Base-by-base conservation (phyloP, 2,113 vertebrate genomes). In the Procavia capensis region DNA sequence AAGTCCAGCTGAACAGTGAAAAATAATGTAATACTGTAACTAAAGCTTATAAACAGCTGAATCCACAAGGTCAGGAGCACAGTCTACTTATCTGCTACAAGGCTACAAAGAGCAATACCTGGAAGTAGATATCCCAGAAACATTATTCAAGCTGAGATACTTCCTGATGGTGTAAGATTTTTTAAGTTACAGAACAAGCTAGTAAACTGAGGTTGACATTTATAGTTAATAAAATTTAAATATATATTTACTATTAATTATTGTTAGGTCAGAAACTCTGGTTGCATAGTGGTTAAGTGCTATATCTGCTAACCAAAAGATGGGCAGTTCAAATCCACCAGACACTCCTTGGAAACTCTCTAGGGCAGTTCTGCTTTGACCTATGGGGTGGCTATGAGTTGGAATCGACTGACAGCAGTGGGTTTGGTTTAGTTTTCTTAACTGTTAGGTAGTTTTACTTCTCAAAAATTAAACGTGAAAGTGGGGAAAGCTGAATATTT, bases 1-100 rank as follows among this genome's bases (percentile, higher is more conserved):
- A 96, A 9, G n/a, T 89, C 90, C 92, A 95, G 94, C 64, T 88
- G 87, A 88, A 92, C 6, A 96, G 74, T 75, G 86, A 97, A 96
- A 91, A 88, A 63, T 63, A 96, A 97, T 43, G 36, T 86, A 86
- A 98, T 95, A 93, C 8, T 47, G 64, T 91, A 96, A 76, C 85
- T 94, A 97, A 97, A 97, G 86, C n/a, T 93, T 81, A 85, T 86
- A 95, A 45, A 78, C n/a, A 95, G 82, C 47, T 95, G 91, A 97
- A 91, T 88, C 81, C 78, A 61, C 78, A 94, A 87, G 45, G 39
- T 70, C 97, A 91, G 93, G 68, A 97, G 82, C 36, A 89, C 34
- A 80, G 94, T 88, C 79, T 95, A 92, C n/a, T 97, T 89, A 89
- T 90, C 76, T 94, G 27, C 29, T 93, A 17, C 89, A 94, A 91